Conservation (phyloP, 2,113 vertebrate species). For the Apus apus region DNA sequence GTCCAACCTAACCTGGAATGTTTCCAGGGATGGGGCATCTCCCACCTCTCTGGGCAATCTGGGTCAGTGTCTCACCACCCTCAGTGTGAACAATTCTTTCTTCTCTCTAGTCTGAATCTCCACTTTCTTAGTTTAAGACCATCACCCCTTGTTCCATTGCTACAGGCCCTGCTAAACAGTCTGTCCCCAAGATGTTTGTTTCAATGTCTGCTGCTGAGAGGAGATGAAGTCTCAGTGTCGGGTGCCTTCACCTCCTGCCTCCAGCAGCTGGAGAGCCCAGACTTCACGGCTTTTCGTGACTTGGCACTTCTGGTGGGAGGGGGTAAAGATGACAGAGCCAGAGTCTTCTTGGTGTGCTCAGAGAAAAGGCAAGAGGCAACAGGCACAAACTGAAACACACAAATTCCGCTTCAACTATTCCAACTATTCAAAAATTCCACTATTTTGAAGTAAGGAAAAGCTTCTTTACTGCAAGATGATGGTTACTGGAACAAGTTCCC, state of each 20-base stretch:
- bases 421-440: too few species aligned
- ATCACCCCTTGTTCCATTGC: too few species aligned
- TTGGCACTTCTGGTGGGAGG: not conserved
- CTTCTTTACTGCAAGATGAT: not conserved
- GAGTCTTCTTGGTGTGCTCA: not conserved
- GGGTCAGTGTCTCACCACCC: too few species aligned
- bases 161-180: too few species aligned
- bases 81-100: too few species aligned
- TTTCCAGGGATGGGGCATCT: too few species aligned
- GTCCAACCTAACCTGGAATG: too few species aligned
- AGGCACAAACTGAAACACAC: not conserved
- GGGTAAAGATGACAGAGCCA: rapidly evolving
- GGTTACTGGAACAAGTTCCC: not conserved
- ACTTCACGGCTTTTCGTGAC: not conserved
- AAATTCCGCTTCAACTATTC: not conserved
- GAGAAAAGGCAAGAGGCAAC: not conserved
- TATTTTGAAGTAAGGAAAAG: too few species aligned
- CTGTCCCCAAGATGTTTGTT: not conserved
- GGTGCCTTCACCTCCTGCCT: not conserved
- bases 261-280: not conserved
- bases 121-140: too few species aligned
- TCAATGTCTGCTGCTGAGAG: not conserved
- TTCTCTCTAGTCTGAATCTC: too few species aligned
- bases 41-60: too few species aligned
- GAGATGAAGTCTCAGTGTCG: rapidly evolving